A percentile compares a stretch with the other conserved stretches of the same genome.
These are phyloP conservation scores for Nasonia vitripennis DNA, from an alignment of 1,140 invertebrate species.

Conservation along the genomic window DNA sequence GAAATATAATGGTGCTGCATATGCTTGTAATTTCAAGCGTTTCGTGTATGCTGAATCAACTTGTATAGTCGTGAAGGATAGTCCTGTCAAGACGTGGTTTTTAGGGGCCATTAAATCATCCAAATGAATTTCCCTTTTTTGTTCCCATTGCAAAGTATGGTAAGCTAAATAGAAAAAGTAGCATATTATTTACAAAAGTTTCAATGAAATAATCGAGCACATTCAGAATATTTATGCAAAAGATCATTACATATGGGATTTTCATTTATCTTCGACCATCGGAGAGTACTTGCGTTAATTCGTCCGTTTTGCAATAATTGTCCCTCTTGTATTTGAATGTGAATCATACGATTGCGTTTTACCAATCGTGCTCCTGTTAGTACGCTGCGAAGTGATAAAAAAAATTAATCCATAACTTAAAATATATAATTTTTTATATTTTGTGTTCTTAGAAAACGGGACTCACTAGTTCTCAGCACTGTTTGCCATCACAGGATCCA, in stretches of 20 bases:
- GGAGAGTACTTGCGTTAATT: neutral
- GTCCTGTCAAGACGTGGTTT: neutral
- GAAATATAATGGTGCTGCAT: neutral
- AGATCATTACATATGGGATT: neutral
- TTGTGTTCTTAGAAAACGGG: neutral
- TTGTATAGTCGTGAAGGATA: neutral
- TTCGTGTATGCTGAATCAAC: neutral
- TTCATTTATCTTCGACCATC: neutral
- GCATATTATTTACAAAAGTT: too few species aligned
- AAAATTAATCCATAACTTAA: neutral
- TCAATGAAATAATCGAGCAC: too few species aligned
- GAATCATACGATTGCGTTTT: neutral
- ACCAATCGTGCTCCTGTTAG: neutral
- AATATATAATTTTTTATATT: neutral
- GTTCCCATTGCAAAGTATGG: neutral
- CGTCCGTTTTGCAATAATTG: neutral
- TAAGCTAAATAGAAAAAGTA: neutral
- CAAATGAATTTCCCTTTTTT: slow-evolving; percentile 11
- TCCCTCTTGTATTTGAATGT: neutral
- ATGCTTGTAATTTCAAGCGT: neutral
- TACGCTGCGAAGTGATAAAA: neutral
- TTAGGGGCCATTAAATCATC: neutral
- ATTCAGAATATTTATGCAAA: neutral
- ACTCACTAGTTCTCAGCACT: slow-evolving; percentile 10
- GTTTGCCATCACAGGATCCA: neutral